Conservation (phyloP, 2,113 vertebrate genomes). For the Pampusana beccarii region DNA sequence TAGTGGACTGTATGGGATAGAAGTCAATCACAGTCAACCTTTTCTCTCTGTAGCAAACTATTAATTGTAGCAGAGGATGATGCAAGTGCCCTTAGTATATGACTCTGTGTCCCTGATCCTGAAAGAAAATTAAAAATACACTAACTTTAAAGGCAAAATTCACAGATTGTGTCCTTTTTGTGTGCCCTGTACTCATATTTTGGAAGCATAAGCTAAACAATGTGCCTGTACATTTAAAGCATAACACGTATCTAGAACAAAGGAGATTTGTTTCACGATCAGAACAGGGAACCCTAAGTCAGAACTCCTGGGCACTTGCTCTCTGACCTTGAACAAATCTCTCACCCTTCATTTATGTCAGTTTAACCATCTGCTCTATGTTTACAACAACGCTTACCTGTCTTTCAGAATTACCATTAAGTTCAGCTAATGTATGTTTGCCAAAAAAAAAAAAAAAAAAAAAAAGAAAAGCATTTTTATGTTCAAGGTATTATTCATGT, state of each 20-base stretch:
- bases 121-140: not conserved
- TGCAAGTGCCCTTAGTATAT: not conserved
- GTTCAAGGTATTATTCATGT: not conserved
- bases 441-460: not conserved
- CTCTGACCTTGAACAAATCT: slow-evolving; percentile 56
- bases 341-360: slow-evolving; percentile 27
- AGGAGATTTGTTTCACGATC: slow-evolving; percentile 23
- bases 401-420: slow-evolving; percentile 39
- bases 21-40: not conserved
- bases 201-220: not conserved
- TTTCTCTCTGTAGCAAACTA: not conserved
- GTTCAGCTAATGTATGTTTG: not conserved
- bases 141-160: not conserved
- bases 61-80: not conserved
- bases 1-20: not conserved
- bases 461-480: not conserved
- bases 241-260: slow-evolving; percentile 15
- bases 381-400: slow-evolving; percentile 32
- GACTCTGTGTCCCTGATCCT: not conserved
- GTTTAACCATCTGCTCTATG: slow-evolving; percentile 48
- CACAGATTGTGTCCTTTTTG: not conserved
- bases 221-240: not conserved
- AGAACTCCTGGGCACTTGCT: slow-evolving; percentile 44
- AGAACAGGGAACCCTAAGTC: not conserved
- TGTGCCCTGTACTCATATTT: not conserved